Evolutionary conservation across 2,797 vertebrate species (phyloP).

Genomic region (Pampus argenteus): DNA sequence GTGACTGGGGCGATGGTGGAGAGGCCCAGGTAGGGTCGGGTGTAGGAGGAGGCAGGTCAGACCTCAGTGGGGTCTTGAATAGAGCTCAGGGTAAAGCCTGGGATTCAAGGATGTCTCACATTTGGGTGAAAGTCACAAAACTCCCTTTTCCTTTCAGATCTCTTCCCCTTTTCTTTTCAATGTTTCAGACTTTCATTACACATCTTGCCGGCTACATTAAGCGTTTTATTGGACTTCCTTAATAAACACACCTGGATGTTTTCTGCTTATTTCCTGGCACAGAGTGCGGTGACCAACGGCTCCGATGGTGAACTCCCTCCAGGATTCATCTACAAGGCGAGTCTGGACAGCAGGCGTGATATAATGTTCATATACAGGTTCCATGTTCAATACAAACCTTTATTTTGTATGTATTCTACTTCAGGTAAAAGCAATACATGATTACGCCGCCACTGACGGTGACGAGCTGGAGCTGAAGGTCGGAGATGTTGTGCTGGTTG

Average conservation of each 20-base stretch:
- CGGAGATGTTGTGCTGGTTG: slow-evolving; percentile 91
- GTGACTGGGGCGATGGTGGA: slow-evolving; percentile 64
- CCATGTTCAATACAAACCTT: not conserved
- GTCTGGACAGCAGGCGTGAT: not conserved
- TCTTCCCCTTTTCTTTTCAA: not conserved
- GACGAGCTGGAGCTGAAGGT: slow-evolving; percentile 94
- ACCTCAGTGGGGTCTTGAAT: not conserved
- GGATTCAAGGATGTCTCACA: slow-evolving; percentile 8
- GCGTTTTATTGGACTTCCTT: not conserved
- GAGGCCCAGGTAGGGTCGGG: slow-evolving; percentile 65
- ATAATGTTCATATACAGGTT: not conserved
- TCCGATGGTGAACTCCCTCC: slow-evolving; percentile 90
- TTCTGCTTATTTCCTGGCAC: slow-evolving; percentile 17
- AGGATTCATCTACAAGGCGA: slow-evolving; percentile 93
- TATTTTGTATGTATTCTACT: not conserved
- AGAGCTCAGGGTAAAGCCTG: not conserved
- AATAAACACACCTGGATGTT: not conserved
- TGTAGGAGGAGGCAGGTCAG: not conserved
- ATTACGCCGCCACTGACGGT: slow-evolving; percentile 91
- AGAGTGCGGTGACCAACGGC: slow-evolving; percentile 90
- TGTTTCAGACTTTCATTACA: not conserved
- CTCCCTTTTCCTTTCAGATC: not conserved
- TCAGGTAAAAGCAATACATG: slow-evolving; percentile 89
- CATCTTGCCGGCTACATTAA: not conserved
- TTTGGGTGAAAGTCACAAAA: not conserved